Percentiles rank a stretch among this genome's conserved stretches.
phyloP scores from a whole-genome alignment of 2,797 vertebrate species.

The Acanthurus lineatus region DNA sequence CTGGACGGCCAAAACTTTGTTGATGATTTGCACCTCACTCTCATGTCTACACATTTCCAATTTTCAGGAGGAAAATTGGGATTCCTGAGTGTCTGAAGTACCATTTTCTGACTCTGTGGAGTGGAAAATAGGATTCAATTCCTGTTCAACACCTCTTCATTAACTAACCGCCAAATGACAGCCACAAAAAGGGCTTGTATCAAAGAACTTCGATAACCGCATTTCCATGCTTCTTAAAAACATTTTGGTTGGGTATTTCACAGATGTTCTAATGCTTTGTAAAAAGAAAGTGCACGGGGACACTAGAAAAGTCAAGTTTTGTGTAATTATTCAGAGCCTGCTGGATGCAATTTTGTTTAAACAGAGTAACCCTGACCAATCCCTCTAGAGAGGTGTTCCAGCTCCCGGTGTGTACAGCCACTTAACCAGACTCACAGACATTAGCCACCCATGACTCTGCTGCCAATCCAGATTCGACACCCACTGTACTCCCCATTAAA shows the following conservation, averaged over 20 bases:
- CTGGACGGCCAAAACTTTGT: slow-evolving; percentile 75
- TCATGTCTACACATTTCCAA: slow-evolving; percentile 83
- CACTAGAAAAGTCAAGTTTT: slow-evolving; percentile 75
- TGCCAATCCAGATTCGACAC: slow-evolving; percentile 94
- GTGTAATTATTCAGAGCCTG: slow-evolving; percentile 70
- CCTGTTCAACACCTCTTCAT: slow-evolving; percentile 88
- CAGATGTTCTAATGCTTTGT: slow-evolving; percentile 69
- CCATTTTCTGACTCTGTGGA: slow-evolving; percentile 87
- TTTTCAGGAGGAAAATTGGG: slow-evolving; percentile 85
- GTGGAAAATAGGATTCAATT: slow-evolving; percentile 88
- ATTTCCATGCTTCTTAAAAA: slow-evolving; percentile 81
- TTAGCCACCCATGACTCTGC: slow-evolving; percentile 93
- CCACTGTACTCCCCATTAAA: slow-evolving; percentile 96
- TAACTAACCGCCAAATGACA: slow-evolving; percentile 83
- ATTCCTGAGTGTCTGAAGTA: slow-evolving; percentile 87
- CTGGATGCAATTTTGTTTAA: slow-evolving; percentile 79
- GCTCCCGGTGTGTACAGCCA: slow-evolving; percentile 88
- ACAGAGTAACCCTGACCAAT: slow-evolving; percentile 82
- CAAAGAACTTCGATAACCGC: slow-evolving; percentile 82
- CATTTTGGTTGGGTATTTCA: slow-evolving; percentile 69
- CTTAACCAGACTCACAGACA: slow-evolving; percentile 95
- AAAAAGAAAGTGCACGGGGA: slow-evolving; percentile 59
- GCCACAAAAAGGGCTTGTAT: slow-evolving; percentile 80
- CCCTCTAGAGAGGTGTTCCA: slow-evolving; percentile 84
- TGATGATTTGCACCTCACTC: slow-evolving; percentile 81